A percentile compares a stretch with the other conserved stretches of the same genome.
Conservation (phyloP, 2,113 vertebrate species). For the Kobus ellipsiprymnus region DNA sequence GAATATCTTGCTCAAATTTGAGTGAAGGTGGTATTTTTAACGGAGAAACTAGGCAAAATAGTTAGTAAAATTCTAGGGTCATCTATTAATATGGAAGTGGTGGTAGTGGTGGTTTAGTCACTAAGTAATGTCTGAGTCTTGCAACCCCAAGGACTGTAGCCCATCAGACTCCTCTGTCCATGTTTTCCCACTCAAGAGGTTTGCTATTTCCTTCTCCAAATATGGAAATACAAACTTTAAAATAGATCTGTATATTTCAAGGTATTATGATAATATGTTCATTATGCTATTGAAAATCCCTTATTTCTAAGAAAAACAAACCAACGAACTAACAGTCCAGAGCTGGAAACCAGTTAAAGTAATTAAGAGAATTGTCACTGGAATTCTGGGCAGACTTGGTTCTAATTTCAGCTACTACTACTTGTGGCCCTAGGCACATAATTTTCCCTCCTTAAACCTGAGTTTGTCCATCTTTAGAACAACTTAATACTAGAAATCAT, state of each 20-base stretch:
- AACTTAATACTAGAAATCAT: neutral
- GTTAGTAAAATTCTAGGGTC: neutral
- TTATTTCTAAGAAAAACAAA: constrained; percentile 43
- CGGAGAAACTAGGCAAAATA: neutral
- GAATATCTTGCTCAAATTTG: constrained; percentile 13
- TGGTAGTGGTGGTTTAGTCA: neutral
- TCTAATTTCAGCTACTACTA: neutral
- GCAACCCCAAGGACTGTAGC: neutral
- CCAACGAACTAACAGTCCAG: neutral
- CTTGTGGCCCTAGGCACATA: neutral
- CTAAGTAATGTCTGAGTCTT: neutral
- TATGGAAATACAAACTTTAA: neutral
- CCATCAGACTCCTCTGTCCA: neutral
- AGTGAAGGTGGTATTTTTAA: constrained; percentile 8
- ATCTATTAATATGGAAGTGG: neutral
- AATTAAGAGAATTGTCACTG: neutral
- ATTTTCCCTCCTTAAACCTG: neutral
- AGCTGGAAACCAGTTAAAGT: neutral
- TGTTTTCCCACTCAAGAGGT: neutral
- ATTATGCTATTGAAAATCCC: neutral
- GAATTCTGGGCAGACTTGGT: neutral
- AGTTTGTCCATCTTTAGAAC: neutral
- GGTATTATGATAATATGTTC: constrained; percentile 15
- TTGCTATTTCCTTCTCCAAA: neutral
- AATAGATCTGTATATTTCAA: neutral